These are phyloP conservation scores for Meleagris gallopavo DNA, from an alignment of 2,113 vertebrate genomes.

Conservation along the genomic window DNA sequence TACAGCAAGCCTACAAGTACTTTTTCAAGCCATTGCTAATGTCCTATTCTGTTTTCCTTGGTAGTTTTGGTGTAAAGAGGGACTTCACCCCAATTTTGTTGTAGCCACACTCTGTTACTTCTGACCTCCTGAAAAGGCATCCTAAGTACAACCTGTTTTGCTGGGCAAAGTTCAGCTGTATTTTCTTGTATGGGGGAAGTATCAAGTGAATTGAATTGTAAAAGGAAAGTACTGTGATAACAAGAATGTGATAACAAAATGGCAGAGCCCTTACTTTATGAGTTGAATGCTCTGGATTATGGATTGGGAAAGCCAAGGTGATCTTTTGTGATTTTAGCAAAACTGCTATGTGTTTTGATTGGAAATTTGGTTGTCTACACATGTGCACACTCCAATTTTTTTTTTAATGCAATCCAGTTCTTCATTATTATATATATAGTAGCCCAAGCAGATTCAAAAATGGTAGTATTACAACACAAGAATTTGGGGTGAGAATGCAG, in stretches of 20 bases:
- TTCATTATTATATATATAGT: neutral
- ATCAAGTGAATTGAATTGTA: neutral
- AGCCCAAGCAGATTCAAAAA: neutral
- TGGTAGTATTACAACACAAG: neutral
- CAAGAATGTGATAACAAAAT: neutral
- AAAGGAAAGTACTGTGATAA: neutral
- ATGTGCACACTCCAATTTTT: rapidly evolving
- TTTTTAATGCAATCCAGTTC: neutral
- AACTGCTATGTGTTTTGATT: neutral
- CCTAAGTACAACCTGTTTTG: neutral
- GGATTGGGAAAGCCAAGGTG: neutral
- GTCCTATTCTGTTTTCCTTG: neutral
- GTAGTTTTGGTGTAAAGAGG: neutral
- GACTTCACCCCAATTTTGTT: neutral
- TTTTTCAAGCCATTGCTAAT: neutral
- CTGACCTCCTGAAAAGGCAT: too few relatives aligned
- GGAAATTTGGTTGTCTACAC: neutral
- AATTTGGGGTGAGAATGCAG: neutral
- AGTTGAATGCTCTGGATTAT: neutral
- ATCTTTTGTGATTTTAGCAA: neutral
- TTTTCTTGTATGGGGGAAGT: neutral
- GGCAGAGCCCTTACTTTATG: neutral
- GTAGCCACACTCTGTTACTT: neutral
- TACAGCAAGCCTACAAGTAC: neutral
- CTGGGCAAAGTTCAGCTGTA: neutral